phyloP scores from a whole-genome alignment of 1,140 invertebrate species.

The Drosophila willistoni region DNA sequence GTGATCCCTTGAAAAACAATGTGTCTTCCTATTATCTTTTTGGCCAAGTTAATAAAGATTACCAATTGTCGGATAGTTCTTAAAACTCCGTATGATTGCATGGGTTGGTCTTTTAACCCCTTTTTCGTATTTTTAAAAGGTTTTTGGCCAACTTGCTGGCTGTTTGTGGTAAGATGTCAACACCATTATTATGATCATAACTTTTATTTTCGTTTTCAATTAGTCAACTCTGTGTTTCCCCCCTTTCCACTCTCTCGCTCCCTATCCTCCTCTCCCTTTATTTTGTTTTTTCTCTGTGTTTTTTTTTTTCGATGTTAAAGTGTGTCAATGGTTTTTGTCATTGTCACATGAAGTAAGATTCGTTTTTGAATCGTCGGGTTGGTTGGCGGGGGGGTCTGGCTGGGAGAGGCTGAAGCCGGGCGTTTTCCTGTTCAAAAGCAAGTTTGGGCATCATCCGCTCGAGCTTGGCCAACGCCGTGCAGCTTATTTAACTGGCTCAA shows the following conservation, averaged over 20 bases:
- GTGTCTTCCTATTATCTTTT: too few relatives aligned
- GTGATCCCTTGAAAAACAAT: too few relatives aligned
- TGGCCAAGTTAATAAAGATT: too few relatives aligned
- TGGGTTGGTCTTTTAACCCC: too few relatives aligned
- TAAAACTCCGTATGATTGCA: too few relatives aligned
- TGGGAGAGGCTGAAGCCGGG: not conserved
- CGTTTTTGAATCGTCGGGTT: constrained; percentile 2
- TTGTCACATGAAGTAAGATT: constrained; percentile 17
- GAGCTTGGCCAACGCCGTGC: constrained; percentile 7
- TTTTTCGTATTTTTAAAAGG: not conserved
- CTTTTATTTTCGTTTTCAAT: constrained; percentile 21
- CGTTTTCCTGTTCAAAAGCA: constrained; percentile 22
- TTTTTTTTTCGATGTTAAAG: not conserved
- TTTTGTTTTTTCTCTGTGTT: not conserved
- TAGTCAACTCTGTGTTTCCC: constrained; percentile 7
- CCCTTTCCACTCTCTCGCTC: not conserved
- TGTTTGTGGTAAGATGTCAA: too few relatives aligned
- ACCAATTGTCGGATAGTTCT: too few relatives aligned
- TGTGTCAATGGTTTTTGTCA: constrained; percentile 22
- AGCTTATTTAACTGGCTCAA: constrained; percentile 34
- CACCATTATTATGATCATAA: constrained; percentile 3
- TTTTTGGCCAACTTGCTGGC: too few relatives aligned
- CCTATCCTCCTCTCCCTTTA: not conserved
- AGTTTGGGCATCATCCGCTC: constrained; percentile 23
- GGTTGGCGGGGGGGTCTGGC: not conserved